Evolutionary conservation across 1,140 invertebrate genomes (phyloP).

Genomic region (Hetaerina americana): DNA sequence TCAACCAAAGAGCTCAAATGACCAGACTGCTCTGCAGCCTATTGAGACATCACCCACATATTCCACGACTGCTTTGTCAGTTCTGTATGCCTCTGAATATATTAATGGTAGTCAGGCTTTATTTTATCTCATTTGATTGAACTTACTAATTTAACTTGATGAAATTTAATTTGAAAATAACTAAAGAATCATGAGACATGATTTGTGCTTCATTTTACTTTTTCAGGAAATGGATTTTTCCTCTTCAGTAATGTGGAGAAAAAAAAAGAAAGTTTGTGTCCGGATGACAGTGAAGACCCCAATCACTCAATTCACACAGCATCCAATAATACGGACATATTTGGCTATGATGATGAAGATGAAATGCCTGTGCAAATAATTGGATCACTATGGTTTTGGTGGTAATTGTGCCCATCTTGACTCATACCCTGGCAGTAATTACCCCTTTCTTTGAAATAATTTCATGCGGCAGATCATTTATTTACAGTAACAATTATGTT

Average conservation of each 20-base stretch:
- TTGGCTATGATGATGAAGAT: slow-evolving; percentile 21
- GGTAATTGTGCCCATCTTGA: no score
- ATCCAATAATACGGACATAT: neutral
- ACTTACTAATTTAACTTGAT: no score
- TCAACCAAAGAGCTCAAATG: neutral
- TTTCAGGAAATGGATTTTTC: slow-evolving; percentile 38
- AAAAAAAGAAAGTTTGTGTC: slow-evolving; percentile 11
- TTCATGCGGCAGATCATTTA: no score
- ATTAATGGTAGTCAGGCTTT: slow-evolving; percentile 40
- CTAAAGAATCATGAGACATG: no score
- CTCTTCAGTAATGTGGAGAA: slow-evolving; percentile 1
- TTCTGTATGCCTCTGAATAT: slow-evolving; percentile 54
- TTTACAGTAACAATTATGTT: no score
- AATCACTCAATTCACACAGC: neutral
- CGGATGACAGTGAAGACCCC: neutral
- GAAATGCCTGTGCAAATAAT: slow-evolving; percentile 40
- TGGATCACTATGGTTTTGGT: slow-evolving; percentile 63
- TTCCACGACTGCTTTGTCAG: slow-evolving; percentile 42
- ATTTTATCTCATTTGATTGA: no score
- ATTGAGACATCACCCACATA: neutral
- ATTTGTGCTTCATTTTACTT: neutral
- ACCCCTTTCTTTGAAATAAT: no score
- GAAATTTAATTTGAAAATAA: no score
- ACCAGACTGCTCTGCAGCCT: slow-evolving; percentile 15
- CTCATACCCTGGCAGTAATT: no score